Evolutionary conservation across 1,140 invertebrate species (phyloP), one percentile per base, ranked within the genome.

Genomic region (Plutomurus gul): DNA sequence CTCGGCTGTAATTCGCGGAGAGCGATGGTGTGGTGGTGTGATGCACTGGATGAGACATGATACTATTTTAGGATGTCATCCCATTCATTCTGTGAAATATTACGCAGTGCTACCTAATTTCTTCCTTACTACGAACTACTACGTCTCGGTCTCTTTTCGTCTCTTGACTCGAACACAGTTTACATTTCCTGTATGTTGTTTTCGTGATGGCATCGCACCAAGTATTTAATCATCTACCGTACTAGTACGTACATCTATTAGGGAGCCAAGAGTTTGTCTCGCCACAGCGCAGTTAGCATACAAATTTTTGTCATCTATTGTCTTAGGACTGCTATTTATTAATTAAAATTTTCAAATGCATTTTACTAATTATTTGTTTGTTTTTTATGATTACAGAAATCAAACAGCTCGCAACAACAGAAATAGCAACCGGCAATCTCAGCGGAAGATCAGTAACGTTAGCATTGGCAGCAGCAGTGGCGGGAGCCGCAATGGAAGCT

Each of bases 401-500:
- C n/a, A 3, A 6, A 65, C 18, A 33, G 56, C 22, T 1, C 13
- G 56, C 6, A 65, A 65, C 13, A 65, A 65, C 27, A 25, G 56
- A 20, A 65, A 65, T 2, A 27, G 51, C 3, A 36, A 77, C 5
- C 37, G 76, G 5, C 37, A 65, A 33, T 25, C 49, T 36, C 43
- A 60, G n/a, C 60, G 79, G 25, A 77, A 77, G 22, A 80, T 60
- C n/a, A 80, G 75, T 27, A 75, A 20, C 20, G 47, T 39, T 0
- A 73, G 60, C 25, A 80, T 65, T 56, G 47, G 65, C n/a, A 71
- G 79, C 56, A 80, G 79, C 33, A 79, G 40, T 27, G 75, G 30
- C 6, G 49, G 79, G 3, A 80, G 79, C 70, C 80, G 80, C 5
- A 13, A 81, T 70, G 76, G 76, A 22, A 81, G 80, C 30, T 81